phyloP scores from a whole-genome alignment of 92 coral and sea anemone species.

The Bergia puertoricense region DNA sequence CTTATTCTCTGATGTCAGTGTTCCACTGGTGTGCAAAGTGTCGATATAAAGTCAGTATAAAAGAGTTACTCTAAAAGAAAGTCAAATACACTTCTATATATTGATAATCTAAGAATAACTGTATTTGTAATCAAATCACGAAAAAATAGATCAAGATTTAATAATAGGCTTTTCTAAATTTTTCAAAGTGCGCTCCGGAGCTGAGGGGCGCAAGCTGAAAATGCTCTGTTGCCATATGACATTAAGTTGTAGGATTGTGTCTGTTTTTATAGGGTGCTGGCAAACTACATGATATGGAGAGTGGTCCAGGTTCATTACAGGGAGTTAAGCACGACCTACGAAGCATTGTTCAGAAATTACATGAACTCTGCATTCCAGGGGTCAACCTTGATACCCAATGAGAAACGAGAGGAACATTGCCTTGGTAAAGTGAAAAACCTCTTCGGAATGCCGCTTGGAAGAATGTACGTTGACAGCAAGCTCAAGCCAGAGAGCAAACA shows the following conservation, averaged over 20 bases:
- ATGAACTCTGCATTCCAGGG: slow-evolving; percentile 57
- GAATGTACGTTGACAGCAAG: slow-evolving; percentile 69
- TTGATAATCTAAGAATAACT: too few species aligned
- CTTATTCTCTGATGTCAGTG: too few species aligned
- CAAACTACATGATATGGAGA: slow-evolving; percentile 76
- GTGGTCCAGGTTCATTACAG: slow-evolving; percentile 49
- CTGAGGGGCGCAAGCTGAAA: too few species aligned
- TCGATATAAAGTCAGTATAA: too few species aligned
- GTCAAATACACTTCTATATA: too few species aligned
- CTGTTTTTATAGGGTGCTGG: slow-evolving; percentile 47
- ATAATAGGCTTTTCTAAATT: neutral
- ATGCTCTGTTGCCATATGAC: neutral
- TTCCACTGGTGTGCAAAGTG: too few species aligned
- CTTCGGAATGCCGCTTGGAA: slow-evolving; percentile 70
- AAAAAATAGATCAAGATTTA: too few species aligned
- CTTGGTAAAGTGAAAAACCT: slow-evolving; percentile 41
- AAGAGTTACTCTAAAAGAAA: too few species aligned
- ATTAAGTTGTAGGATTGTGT: neutral
- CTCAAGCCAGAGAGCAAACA: slow-evolving; percentile 68
- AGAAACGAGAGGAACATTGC: slow-evolving; percentile 49
- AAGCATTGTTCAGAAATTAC: slow-evolving; percentile 57
- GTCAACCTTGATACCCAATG: neutral
- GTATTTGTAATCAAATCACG: too few species aligned
- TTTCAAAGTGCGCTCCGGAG: too few species aligned
- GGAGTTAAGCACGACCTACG: slow-evolving; percentile 57